Percentiles rank a stretch among this genome's conserved stretches.
These are phyloP conservation scores for Varanus salvator DNA, from an alignment of 2,113 vertebrate genomes.

Conservation along the genomic window DNA sequence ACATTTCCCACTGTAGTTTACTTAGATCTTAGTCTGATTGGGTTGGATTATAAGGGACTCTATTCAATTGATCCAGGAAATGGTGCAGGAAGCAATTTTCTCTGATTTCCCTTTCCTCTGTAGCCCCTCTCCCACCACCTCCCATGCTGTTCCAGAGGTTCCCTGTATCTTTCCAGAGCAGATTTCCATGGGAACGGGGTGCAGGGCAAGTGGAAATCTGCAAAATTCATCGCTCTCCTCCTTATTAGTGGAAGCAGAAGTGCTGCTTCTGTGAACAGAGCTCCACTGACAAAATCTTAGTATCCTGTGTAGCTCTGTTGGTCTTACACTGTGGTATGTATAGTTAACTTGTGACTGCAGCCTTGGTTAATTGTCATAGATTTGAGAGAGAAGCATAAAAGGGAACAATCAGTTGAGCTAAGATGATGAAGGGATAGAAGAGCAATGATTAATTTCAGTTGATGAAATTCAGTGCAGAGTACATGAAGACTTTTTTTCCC, in stretches of 20 bases:
- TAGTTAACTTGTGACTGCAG: neutral
- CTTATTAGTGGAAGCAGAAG: neutral
- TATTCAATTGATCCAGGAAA: neutral
- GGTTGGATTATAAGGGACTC: neutral
- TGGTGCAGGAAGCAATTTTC: neutral
- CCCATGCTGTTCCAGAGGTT: neutral
- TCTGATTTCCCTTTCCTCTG: neutral
- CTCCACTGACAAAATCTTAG: neutral
- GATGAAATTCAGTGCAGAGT: neutral
- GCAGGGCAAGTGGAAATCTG: neutral
- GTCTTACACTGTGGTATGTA: neutral
- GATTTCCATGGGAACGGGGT: neutral
- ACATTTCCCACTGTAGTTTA: neutral
- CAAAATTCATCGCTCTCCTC: neutral
- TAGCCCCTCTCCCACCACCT: neutral
- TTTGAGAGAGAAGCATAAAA: neutral
- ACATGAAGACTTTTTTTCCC: neutral
- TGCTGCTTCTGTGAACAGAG: neutral
- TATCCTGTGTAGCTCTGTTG: neutral
- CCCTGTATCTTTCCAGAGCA: neutral
- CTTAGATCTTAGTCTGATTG: neutral
- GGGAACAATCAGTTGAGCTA: too few species aligned
- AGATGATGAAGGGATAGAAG: neutral
- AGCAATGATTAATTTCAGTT: neutral
- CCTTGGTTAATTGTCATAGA: neutral